Conservation (phyloP, 2,797 vertebrate species). For the Coendou prehensilis region DNA sequence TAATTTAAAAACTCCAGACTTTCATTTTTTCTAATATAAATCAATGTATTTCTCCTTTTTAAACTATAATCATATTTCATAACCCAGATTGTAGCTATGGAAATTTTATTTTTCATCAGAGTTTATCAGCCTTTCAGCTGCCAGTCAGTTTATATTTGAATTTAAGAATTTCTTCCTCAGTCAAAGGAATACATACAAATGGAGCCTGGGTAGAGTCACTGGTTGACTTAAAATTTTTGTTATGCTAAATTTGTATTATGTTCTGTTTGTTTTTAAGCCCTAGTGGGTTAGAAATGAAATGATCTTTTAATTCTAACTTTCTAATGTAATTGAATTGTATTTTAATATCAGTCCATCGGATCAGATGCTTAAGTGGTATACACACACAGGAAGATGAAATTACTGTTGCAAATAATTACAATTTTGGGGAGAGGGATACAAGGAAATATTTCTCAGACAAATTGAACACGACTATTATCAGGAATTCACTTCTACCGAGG, state of each 20-base stretch:
- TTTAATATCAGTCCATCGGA: constrained; percentile 62
- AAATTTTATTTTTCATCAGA: constrained; percentile 56
- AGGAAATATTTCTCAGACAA: background rate
- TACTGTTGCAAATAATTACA: background rate
- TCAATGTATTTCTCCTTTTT: constrained; percentile 52
- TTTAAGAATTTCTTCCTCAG: constrained; percentile 46
- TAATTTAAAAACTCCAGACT: background rate
- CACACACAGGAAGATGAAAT: constrained; percentile 44
- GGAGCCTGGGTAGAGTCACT: background rate
- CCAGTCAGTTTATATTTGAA: constrained; percentile 32
- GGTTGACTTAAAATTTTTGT: constrained; percentile 5
- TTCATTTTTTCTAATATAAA: background rate
- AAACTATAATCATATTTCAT: constrained; percentile 21
- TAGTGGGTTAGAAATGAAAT: constrained; percentile 40
- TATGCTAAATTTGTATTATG: constrained; percentile 14
- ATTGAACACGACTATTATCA: background rate
- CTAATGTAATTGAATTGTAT: constrained; percentile 53
- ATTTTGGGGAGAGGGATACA: background rate
- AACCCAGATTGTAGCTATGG: constrained; percentile 30
- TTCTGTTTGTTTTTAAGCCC: constrained; percentile 58
- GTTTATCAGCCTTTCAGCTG: constrained; percentile 63
- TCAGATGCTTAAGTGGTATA: constrained; percentile 31
- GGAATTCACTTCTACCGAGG: background rate
- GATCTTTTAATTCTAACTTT: constrained; percentile 66
- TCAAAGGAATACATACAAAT: background rate